These are phyloP conservation scores for Okamejei kenojei DNA, from an alignment of 2,797 vertebrate genomes.

Conservation along the genomic window DNA sequence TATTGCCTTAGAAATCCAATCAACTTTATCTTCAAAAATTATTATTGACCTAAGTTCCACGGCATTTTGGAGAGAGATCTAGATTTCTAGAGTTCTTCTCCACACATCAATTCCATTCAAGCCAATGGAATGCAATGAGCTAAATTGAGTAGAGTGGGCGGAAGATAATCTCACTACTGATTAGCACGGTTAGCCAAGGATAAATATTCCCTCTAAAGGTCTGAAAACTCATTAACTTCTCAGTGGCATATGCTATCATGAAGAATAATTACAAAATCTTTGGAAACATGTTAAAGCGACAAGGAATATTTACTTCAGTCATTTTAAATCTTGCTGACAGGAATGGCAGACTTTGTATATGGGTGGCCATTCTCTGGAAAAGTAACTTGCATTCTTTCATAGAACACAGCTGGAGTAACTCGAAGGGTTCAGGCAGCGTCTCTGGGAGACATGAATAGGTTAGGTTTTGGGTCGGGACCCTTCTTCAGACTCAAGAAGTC, in stretches of 20 bases:
- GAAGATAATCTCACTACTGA: too few species aligned
- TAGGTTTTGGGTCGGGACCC: too few species aligned
- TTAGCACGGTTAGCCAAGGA: too few species aligned
- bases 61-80: not conserved
- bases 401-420: too few species aligned
- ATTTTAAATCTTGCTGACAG: not conserved
- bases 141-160: too few species aligned
- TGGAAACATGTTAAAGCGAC: not conserved
- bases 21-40: not conserved
- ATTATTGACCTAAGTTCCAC: not conserved
- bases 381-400: too few species aligned
- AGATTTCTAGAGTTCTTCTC: not conserved
- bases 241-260: not conserved
- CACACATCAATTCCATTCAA: too few species aligned
- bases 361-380: not conserved
- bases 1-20: not conserved
- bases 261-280: not conserved
- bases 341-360: not conserved
- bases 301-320: not conserved
- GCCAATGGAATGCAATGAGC: too few species aligned
- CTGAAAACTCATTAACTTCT: not conserved
- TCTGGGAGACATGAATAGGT: too few species aligned
- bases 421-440: too few species aligned
- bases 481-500: too few species aligned
- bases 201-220: not conserved